A percentile compares a stretch with the other conserved stretches of the same genome.
phyloP scores from a whole-genome alignment of 2,888 invertebrate genomes.

The Coenonympha arcania region DNA sequence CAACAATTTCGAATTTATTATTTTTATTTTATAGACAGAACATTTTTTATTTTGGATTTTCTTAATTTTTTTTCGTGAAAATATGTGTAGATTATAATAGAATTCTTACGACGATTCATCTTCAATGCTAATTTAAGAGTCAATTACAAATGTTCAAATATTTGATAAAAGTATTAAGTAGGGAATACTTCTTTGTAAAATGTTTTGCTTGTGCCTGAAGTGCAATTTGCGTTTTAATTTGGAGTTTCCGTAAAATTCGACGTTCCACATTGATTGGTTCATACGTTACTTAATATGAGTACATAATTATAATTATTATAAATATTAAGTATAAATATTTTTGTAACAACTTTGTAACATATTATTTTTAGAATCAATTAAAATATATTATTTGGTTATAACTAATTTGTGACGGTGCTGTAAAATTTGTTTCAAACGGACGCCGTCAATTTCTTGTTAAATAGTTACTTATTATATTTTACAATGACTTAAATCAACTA shows the following conservation, averaged over 20 bases:
- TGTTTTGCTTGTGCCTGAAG: slow-evolving; percentile 52
- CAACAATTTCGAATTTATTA: slow-evolving; percentile 60
- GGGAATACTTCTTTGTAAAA: slow-evolving; percentile 40
- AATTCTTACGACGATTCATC: slow-evolving; percentile 33
- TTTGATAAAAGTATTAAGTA: slow-evolving; percentile 40
- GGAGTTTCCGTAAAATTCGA: slow-evolving; percentile 33
- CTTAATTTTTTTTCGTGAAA: slow-evolving; percentile 21
- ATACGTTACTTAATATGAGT: too few relatives aligned
- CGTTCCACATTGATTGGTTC: slow-evolving; percentile 43
- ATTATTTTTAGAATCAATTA: slow-evolving; percentile 18
- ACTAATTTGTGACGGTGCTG: slow-evolving; percentile 35
- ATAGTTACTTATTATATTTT: background rate
- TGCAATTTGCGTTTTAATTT: slow-evolving; percentile 35
- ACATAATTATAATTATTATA: slow-evolving; percentile 11
- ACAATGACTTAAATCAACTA: background rate
- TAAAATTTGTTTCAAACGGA: slow-evolving; percentile 57
- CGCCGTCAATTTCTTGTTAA: slow-evolving; percentile 29
- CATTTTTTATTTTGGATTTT: slow-evolving; percentile 38
- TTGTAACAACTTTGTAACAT: slow-evolving; percentile 25
- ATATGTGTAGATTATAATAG: slow-evolving; percentile 31
- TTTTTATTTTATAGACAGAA: slow-evolving; percentile 65
- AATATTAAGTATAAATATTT: slow-evolving; percentile 18
- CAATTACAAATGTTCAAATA: slow-evolving; percentile 63
- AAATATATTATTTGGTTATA: background rate
- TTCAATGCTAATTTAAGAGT: slow-evolving; percentile 45